Base-by-base conservation (phyloP, 2,888 invertebrate species). In the Pterobdella sp. region DNA sequence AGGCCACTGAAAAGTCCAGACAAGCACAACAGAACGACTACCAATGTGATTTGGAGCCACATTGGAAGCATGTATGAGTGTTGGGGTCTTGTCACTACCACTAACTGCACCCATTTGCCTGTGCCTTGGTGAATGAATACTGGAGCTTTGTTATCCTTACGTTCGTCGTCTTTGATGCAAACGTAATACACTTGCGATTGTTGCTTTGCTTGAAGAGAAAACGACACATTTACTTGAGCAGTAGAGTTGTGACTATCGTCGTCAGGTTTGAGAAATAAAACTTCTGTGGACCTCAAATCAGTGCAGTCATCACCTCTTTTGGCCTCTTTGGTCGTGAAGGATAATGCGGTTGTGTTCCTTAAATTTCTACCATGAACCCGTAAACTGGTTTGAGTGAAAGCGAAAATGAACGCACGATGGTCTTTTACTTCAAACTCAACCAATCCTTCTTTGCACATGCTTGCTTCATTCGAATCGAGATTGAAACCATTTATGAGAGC, bases 1-100 rank as follows among this genome's bases (percentile, higher is more conserved):
- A 98, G 86, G 0, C 98, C 98, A 72, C 96, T 96, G 84, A 98
- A 99, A 0, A 98, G 85, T 0, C 95, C 93, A 0, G 97, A 98
- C 80, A 97, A 91, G 76, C 87, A 85, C 60, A 98, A 86, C 77
- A 97, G 91, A 3, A 84, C 52, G 1, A 75, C 63, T 49, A 84
- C 78, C 10, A 82, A 31, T n/a, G 78, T 73, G n/a, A 81, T 76
- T 75, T 83, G 81, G 18, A 83, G 60, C 79, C 81, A 81, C 4
- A 83, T 32, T 22, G 84, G 84, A 36, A 84, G 68, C n/a, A 82
- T 32, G 74, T 74, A 34, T 29, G 71, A 63, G n/a, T 73, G 69
- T 36, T 31, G 22, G 49, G 68, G 65, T 22, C 42, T 26, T 18
- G 14, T 22, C 26, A 36, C 35, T 1, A 65, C 36, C 29, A 60